Percentiles rank a stretch among this genome's conserved stretches.
These are phyloP conservation scores for Brachyhypopomus occidentalis DNA, from an alignment of 2,113 vertebrate species.

Conservation along the genomic window DNA sequence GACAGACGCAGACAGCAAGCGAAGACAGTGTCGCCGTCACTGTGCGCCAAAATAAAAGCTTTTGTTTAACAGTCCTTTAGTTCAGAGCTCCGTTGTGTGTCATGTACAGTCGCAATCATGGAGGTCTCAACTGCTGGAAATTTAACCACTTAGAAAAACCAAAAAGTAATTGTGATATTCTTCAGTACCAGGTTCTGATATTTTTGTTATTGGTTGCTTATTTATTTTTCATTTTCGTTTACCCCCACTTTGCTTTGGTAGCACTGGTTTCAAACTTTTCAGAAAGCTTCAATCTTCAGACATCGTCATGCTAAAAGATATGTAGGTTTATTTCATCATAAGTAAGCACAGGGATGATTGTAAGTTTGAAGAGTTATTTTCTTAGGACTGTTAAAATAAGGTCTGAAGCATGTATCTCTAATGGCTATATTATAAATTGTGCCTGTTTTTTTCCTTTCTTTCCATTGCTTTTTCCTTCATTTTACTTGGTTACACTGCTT, in stretches of 20 bases:
- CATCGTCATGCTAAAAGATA: conserved; percentile 50
- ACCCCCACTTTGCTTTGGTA: conserved; percentile 52
- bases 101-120: conserved; percentile 12
- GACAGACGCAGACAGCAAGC: conserved; percentile 48
- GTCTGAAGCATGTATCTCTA: conserved; percentile 82
- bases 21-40: conserved; percentile 67
- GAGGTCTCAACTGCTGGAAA: conserved; percentile 47
- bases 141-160: conserved; percentile 49
- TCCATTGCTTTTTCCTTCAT: conserved; percentile 69
- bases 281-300: conserved; percentile 55
- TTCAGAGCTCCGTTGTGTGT: neutral
- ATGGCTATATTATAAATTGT: conserved; percentile 73
- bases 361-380: conserved; percentile 67
- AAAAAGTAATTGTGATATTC: conserved; percentile 39
- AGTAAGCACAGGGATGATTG: conserved; percentile 63
- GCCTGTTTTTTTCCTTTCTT: conserved; percentile 75
- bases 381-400: conserved; percentile 74
- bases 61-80: neutral
- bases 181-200: conserved; percentile 43
- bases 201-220: conserved; percentile 1
- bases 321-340: conserved; percentile 54
- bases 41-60: conserved; percentile 65
- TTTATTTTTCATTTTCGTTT: conserved; percentile 8
- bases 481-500: conserved; percentile 83
- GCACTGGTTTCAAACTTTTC: conserved; percentile 65